Evolutionary conservation across 2,113 vertebrate genomes (phyloP).

Genomic region (Toxotes jaculatrix): DNA sequence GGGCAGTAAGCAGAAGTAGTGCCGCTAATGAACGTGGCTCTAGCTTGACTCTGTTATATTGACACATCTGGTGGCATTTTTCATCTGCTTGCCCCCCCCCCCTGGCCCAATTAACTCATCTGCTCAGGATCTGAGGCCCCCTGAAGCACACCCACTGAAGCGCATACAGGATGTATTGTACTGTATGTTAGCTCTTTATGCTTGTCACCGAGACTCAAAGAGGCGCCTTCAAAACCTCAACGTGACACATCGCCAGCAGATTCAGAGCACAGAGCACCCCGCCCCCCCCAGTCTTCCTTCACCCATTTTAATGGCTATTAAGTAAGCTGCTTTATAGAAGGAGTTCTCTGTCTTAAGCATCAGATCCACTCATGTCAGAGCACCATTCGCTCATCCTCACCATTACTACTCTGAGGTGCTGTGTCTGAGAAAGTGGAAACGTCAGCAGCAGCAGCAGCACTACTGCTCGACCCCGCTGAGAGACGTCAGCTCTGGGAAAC

Average conservation of each 20-base stretch:
- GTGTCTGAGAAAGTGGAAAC: background rate
- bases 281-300: background rate
- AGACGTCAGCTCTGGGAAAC: conserved; percentile 16
- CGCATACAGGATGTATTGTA: background rate
- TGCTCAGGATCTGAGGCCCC: conserved; percentile 6
- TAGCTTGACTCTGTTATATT: conserved; percentile 37
- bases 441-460: conserved; percentile 6
- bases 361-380: background rate
- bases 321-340: background rate
- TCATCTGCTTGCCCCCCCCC: conserved; percentile 5
- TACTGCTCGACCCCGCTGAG: background rate
- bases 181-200: background rate
- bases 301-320: conserved; percentile 1
- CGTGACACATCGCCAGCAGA: conserved; percentile 1
- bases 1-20: conserved; percentile 35
- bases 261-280: background rate
- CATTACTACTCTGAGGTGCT: background rate
- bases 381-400: background rate
- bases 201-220: conserved; percentile 8
- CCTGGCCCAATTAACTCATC: conserved; percentile 28
- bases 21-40: conserved; percentile 43
- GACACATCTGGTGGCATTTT: conserved; percentile 66
- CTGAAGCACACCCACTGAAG: background rate
- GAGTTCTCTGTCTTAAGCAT: conserved; percentile 1
- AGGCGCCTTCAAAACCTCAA: conserved; percentile 4